A percentile compares a stretch with the other conserved stretches of the same genome.
Evolutionary conservation across 2,888 invertebrate genomes (phyloP).

Genomic region (Aporophyla nigra): DNA sequence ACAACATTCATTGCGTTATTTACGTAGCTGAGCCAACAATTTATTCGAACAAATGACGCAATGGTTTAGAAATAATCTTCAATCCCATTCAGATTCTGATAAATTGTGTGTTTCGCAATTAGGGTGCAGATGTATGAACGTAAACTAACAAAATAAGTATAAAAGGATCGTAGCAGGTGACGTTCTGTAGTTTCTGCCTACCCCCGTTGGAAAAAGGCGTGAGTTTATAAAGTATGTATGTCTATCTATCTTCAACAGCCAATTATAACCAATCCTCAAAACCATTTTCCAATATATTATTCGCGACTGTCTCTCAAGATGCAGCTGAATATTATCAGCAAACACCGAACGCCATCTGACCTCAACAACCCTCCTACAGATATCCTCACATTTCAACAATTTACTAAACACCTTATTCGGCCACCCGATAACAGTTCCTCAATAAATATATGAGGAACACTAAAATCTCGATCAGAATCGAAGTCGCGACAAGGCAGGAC

Average conservation of each 20-base stretch:
- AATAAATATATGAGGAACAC: conserved; percentile 36
- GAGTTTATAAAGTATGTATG: no score
- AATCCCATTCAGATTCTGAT: no score
- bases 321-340: conserved; percentile 34
- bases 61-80: no score
- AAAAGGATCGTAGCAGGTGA: no score
- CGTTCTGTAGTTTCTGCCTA: no score
- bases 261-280: not conserved
- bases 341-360: conserved; percentile 28
- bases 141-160: no score
- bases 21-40: no score
- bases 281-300: not conserved
- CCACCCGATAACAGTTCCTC: conserved; percentile 4
- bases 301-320: conserved; percentile 3
- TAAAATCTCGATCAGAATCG: conserved; percentile 38
- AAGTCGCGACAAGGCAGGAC: conserved; percentile 55
- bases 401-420: conserved; percentile 18
- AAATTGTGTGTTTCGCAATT: no score
- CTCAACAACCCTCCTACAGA: conserved; percentile 19
- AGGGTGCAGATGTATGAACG: no score
- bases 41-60: no score
- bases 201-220: no score
- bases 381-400: conserved; percentile 10
- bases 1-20: no score
- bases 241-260: not conserved